phyloP scores from a whole-genome alignment of 1,140 invertebrate species.

The Papilio machaon region DNA sequence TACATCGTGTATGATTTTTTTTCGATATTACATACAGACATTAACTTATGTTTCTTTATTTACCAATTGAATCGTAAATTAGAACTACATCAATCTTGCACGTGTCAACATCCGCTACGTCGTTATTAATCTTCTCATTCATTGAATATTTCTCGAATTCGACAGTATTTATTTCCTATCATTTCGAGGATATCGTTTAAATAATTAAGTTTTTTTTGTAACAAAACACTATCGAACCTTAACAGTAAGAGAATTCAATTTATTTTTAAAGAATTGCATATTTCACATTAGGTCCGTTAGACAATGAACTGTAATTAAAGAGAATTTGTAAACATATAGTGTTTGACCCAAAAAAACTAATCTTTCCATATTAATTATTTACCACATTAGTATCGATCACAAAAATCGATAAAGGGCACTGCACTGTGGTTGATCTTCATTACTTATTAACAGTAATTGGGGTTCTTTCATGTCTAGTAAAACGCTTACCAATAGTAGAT shows the following conservation, averaged over 20 bases:
- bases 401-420: conserved; percentile 60
- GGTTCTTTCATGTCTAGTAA: conserved; percentile 38
- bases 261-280: neutral
- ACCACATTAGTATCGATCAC: conserved; percentile 56
- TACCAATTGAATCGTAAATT: neutral
- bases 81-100: neutral
- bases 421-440: conserved; percentile 63
- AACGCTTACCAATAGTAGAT: neutral
- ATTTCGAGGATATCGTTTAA: neutral
- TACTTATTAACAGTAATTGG: conserved; percentile 65
- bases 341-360: conserved; percentile 30
- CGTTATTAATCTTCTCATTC: conserved; percentile 7
- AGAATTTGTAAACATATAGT: neutral
- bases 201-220: neutral
- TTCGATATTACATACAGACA: too few species aligned
- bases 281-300: neutral
- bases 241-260: neutral
- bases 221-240: neutral
- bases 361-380: conserved; percentile 28
- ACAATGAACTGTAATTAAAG: neutral
- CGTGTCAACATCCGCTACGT: neutral
- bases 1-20: too few species aligned
- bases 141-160: conserved; percentile 3
- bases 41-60: neutral
- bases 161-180: neutral